Conservation (phyloP, 1,140 invertebrate genomes). For the Drosophila equinoxialis region DNA sequence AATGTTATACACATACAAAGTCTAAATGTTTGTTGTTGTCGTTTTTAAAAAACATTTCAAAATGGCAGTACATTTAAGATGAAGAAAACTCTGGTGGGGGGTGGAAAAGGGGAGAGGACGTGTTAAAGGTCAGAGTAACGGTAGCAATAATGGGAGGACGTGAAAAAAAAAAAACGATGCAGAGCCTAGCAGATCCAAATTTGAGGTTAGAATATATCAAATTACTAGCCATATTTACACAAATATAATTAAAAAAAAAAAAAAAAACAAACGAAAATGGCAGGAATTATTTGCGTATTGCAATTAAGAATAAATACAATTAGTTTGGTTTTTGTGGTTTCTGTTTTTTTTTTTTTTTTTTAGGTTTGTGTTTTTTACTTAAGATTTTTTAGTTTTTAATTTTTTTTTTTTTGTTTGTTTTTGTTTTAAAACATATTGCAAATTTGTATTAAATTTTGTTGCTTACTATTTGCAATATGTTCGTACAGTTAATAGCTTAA, state of each 20-base stretch:
- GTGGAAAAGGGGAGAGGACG: not conserved
- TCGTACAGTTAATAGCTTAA: conserved; percentile 22
- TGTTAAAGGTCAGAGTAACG: conserved; percentile 7
- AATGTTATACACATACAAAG: conserved; percentile 80
- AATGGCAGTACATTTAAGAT: conserved; percentile 73
- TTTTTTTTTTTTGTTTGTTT: conserved; percentile 42
- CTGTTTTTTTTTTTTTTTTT: conserved; percentile 39
- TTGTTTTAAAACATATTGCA: conserved; percentile 41
- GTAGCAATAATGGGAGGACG: not conserved
- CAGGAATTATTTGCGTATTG: conserved; percentile 65
- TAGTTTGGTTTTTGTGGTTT: conserved; percentile 38
- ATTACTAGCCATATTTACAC: conserved; percentile 3
- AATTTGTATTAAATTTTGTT: conserved; percentile 39
- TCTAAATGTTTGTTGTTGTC: conserved; percentile 56
- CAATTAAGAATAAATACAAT: conserved; percentile 37
- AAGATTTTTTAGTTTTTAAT: conserved; percentile 34
- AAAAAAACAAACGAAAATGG: conserved; percentile 54
- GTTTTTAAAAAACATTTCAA: conserved; percentile 72
- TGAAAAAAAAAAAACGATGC: not conserved
- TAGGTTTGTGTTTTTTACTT: conserved; percentile 37
- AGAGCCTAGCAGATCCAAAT: conserved; percentile 6
- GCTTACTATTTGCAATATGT: conserved; percentile 41
- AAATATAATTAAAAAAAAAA: conserved; percentile 2
- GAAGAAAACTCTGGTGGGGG: conserved; percentile 10
- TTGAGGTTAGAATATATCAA: conserved; percentile 3